These are phyloP conservation scores for Toxonevra muliebris DNA, from an alignment of 2,888 invertebrate genomes.

Conservation along the genomic window DNA sequence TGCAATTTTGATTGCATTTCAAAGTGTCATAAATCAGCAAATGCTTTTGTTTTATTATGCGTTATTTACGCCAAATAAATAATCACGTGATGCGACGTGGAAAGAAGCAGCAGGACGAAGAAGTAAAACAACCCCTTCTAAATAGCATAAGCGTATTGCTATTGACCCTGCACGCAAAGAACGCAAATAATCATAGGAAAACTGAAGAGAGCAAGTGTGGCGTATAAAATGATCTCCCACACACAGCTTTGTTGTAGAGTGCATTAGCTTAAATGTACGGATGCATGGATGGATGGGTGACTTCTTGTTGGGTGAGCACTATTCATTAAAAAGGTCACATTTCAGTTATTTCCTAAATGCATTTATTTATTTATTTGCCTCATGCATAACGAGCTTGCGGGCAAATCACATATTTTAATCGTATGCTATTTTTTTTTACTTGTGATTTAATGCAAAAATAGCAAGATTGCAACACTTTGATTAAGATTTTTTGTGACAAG, in stretches of 20 bases:
- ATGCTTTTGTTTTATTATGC: constrained; percentile 40
- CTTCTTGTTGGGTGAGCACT: constrained; percentile 3
- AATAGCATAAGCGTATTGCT: no score
- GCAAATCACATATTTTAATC: not conserved
- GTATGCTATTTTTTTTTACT: not conserved
- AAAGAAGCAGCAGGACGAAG: no score
- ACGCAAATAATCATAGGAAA: no score
- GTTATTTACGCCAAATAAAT: constrained; percentile 32
- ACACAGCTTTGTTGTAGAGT: not conserved
- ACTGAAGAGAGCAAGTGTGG: no score
- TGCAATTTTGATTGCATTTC: constrained; percentile 53
- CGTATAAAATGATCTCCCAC: no score
- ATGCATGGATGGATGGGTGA: constrained; percentile 11
- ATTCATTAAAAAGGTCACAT: constrained; percentile 46
- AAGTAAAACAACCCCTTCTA: no score
- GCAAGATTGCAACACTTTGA: constrained; percentile 31
- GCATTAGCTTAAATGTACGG: not conserved
- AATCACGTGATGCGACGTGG: not conserved
- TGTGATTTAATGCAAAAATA: not conserved
- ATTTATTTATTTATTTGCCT: constrained; percentile 44
- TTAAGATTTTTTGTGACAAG: constrained; percentile 26
- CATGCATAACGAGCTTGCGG: constrained; percentile 1
- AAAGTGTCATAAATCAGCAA: constrained; percentile 53
- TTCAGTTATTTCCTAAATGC: constrained; percentile 51
- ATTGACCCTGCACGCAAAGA: no score